phyloP scores from a whole-genome alignment of 2,797 vertebrate genomes.

The Eurystomus glaucurus region DNA sequence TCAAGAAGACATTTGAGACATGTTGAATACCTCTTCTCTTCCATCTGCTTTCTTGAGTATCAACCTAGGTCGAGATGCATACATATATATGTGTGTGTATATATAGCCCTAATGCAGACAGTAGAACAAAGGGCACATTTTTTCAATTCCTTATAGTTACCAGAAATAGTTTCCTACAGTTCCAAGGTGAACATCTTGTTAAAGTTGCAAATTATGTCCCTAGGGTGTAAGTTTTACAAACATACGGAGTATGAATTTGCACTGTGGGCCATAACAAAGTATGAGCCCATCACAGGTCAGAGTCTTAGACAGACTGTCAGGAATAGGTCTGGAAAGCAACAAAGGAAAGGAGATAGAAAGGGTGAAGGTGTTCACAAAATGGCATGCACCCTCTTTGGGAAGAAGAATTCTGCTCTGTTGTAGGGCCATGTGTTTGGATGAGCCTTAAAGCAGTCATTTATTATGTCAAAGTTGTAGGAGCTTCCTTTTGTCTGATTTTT shows the following conservation, averaged over 20 bases:
- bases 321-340: background rate
- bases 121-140: background rate
- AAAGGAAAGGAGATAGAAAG: background rate
- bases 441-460: background rate
- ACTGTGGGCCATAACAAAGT: background rate
- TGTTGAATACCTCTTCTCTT: background rate
- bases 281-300: background rate
- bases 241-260: background rate
- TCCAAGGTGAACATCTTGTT: background rate
- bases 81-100: too few relatives aligned
- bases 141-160: background rate
- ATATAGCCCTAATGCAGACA: accelerated
- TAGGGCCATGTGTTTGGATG: background rate
- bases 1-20: background rate
- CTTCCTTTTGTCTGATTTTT: background rate
- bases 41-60: background rate
- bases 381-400: background rate
- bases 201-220: background rate
- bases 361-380: background rate
- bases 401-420: background rate
- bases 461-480: background rate
- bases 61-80: background rate
- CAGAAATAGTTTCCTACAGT: background rate
- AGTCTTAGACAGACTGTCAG: background rate
- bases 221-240: background rate